phyloP scores from a whole-genome alignment of 2,113 vertebrate genomes.

The Equus quagga region DNA sequence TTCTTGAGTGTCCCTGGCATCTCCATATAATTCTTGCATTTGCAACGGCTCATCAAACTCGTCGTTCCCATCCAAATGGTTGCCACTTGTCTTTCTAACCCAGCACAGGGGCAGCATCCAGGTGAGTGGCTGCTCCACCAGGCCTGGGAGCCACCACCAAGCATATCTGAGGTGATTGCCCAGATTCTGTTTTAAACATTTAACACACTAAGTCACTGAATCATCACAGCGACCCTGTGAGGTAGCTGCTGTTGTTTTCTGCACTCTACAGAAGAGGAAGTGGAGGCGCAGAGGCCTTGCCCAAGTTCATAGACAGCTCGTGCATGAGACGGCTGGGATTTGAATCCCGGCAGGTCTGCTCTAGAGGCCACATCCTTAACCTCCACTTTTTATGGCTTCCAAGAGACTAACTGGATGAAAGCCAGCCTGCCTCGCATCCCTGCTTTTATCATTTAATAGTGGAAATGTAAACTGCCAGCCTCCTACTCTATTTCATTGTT shows the following conservation, averaged over 20 bases:
- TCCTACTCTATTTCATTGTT: background rate
- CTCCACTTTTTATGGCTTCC: background rate
- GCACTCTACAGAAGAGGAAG: background rate
- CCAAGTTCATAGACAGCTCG: background rate
- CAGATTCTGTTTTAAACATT: background rate
- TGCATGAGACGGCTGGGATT: background rate
- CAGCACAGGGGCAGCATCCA: background rate
- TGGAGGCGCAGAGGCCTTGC: background rate
- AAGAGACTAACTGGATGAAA: background rate
- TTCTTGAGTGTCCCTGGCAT: conserved; percentile 49
- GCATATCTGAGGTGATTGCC: background rate
- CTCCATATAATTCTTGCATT: conserved; percentile 90
- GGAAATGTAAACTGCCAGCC: background rate
- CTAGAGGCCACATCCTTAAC: background rate
- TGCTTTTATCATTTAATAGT: background rate
- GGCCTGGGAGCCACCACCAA: background rate
- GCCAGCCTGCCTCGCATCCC: background rate
- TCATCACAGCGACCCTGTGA: background rate
- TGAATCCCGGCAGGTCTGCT: background rate
- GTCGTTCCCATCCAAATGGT: conserved; percentile 82
- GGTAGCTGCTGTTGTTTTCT: background rate
- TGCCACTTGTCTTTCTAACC: conserved; percentile 49
- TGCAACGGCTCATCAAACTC: conserved; percentile 91
- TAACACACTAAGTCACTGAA: background rate
- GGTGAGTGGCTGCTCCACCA: background rate